phyloP scores from a whole-genome alignment of 1,140 invertebrate species.

The Leptinotarsa lineolata region DNA sequence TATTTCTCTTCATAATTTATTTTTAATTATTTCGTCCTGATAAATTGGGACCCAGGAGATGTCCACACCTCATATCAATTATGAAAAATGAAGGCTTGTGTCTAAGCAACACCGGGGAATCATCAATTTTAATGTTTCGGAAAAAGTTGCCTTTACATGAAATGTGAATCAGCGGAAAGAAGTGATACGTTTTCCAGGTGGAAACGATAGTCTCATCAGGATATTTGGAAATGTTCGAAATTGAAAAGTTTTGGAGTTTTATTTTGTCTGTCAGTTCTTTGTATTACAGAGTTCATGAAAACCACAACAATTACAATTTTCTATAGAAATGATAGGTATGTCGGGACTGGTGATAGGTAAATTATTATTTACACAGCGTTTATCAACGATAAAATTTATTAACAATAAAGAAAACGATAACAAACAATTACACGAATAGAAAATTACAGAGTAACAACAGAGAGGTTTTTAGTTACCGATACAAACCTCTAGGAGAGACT shows the following conservation, averaged over 20 bases:
- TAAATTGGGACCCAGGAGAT: conserved; percentile 31
- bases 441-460: no score
- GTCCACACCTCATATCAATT: conserved; percentile 29
- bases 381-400: no score
- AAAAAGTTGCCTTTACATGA: conserved; percentile 1
- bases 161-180: conserved; percentile 5
- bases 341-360: no score
- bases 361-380: no score
- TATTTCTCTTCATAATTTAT: conserved; percentile 39
- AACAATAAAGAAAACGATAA: no score
- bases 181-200: background rate
- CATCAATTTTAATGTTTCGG: conserved; percentile 21
- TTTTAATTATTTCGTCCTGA: conserved; percentile 40
- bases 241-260: no score
- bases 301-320: no score
- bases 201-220: background rate
- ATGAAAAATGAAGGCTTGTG: conserved; percentile 25
- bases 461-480: no score
- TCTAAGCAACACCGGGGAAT: conserved; percentile 20
- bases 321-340: no score
- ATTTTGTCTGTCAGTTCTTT: background rate
- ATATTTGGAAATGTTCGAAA: background rate
- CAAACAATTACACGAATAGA: no score
- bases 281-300: background rate
- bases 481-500: no score